A percentile compares a stretch with the other conserved stretches of the same genome.
phyloP scores from a whole-genome alignment of 1,140 invertebrate genomes.

The Lamellibrachia luymesi region DNA sequence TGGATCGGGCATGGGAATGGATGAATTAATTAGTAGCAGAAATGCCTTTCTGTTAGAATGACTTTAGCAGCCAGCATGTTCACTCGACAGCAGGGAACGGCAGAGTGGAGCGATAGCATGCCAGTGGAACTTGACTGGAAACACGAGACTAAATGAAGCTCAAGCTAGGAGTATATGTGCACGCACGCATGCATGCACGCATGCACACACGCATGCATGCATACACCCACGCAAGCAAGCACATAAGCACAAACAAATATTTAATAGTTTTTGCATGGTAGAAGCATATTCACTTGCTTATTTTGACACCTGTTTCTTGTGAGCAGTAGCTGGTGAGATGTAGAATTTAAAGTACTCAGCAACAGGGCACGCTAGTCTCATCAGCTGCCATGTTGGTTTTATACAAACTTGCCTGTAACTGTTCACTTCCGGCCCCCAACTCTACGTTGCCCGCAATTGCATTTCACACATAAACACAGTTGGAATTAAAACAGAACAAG shows the following conservation, averaged over 20 bases:
- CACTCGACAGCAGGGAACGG: not conserved
- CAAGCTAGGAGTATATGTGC: not conserved
- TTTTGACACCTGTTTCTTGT: not conserved
- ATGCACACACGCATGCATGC: slow-evolving; percentile 7
- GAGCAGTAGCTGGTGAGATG: no score
- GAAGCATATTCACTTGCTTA: not conserved
- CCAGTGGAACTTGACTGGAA: not conserved
- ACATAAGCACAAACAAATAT: no score
- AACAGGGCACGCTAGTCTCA: no score
- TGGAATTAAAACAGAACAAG: no score
- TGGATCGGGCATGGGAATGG: not conserved
- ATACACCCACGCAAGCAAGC: not conserved
- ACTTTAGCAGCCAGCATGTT: not conserved
- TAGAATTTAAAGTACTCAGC: no score
- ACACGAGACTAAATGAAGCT: not conserved
- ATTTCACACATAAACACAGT: no score
- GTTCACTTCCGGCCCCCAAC: no score
- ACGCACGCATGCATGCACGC: slow-evolving; percentile 25
- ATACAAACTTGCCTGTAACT: no score
- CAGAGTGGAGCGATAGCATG: not conserved
- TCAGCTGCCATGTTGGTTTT: no score
- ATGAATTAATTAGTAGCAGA: not conserved
- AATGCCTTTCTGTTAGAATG: no score
- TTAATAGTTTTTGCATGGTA: not conserved
- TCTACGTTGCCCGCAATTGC: no score